Evolutionary conservation across 2,888 invertebrate species (phyloP).

Genomic region (Idaea straminata): DNA sequence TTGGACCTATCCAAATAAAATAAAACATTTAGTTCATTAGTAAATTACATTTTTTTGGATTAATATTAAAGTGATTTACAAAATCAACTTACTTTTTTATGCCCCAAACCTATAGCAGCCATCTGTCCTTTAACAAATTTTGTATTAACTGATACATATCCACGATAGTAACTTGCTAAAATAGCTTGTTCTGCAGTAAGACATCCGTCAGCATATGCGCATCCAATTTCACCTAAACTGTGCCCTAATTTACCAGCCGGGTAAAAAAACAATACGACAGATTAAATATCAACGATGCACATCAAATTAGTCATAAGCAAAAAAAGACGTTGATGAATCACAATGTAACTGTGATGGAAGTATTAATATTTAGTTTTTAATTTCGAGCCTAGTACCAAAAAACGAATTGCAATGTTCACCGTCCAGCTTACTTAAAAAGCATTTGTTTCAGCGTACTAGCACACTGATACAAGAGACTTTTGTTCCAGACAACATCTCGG

Average conservation of each 20-base stretch:
- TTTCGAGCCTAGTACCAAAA: no score
- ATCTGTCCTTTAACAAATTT: constrained; percentile 85
- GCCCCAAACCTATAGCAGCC: constrained; percentile 90
- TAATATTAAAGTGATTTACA: background rate
- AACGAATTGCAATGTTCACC: no score
- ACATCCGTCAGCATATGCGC: constrained; percentile 76
- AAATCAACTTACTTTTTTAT: constrained; percentile 53
- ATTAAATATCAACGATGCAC: no score
- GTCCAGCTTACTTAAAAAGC: no score
- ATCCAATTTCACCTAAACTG: constrained; percentile 91
- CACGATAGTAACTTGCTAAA: constrained; percentile 88
- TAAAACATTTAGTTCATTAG: background rate
- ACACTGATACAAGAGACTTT: no score
- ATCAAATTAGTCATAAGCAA: no score
- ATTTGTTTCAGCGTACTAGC: no score
- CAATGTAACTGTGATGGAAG: no score
- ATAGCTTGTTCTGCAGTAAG: constrained; percentile 91
- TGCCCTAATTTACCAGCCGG: constrained; percentile 42
- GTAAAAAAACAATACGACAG: no score
- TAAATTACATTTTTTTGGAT: constrained; percentile 35
- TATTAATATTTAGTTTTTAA: no score
- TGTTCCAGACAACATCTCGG: no score
- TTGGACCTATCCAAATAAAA: constrained; percentile 29
- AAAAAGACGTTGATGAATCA: no score
- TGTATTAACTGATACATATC: constrained; percentile 84